Evolutionary conservation across 92 coral and sea anemone species (phyloP), one percentile per base, ranked within the genome.

Genomic region (Parazoanthus atlanticus): DNA sequence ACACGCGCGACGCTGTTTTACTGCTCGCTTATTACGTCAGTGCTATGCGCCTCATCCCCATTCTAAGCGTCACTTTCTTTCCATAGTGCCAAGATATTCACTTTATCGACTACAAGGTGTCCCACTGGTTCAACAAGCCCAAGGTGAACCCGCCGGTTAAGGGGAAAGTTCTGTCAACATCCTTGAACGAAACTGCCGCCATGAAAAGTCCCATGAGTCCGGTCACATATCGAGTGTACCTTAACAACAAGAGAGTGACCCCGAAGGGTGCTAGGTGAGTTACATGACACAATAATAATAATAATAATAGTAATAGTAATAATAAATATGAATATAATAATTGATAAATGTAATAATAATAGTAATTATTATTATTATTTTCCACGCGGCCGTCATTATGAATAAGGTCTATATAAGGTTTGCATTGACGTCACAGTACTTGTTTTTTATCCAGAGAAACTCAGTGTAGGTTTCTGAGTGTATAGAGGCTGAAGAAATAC

Each of bases 241-340:
- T 94, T 1, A 89, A 86, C 77, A 95, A 97, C 64, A 92, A 91
- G 85, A 92, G 99, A 70, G 98, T 97, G 38, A 97, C 99, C 0
- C 98, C 99, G 21, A 95, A 93, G 86, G 98, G 98, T 65, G 99
- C 99, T 61, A 92, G 93, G 98, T 96, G 88, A 85, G 98, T 32
- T 47, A 56, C 1, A 26, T 52, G 84, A 56, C 72, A 30, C 30
- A 30, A 11, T 11, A 1, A 29, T 25, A 13, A 16, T 49, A 10
- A n/a, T 78, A 56, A 43, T 43, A 43, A 43, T 43, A 43, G 5
- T 43, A 43, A 78, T 78, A 33, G 8, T 46, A 2, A 49, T 52
- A 8, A 25, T 31, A 2, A 9, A 16, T 1, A 21, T 75, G 0
- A 30, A 5, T 7, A 29, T 1, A 29, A 65, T 30, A 28, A 79